phyloP scores from a whole-genome alignment of 2,113 vertebrate species.

The Acanthisitta chloris region DNA sequence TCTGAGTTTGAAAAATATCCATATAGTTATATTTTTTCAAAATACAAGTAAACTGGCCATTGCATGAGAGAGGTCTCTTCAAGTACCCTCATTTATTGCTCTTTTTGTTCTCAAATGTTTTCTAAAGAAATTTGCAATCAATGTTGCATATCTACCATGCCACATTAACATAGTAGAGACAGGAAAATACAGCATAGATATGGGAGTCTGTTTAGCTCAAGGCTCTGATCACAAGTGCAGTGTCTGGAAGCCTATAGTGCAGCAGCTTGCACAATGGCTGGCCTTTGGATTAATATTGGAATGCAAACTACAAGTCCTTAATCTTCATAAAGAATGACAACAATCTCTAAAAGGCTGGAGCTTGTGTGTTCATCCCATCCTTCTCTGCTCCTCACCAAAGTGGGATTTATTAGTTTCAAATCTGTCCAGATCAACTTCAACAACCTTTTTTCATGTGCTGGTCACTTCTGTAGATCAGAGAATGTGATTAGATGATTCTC shows the following conservation, averaged over 20 bases:
- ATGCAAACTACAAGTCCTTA: conserved; percentile 53
- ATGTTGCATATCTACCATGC: background rate
- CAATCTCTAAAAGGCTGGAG: conserved; percentile 19
- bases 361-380: background rate
- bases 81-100: background rate
- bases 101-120: background rate
- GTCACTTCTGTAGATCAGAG: background rate
- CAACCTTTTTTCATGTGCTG: background rate
- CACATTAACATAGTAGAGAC: background rate
- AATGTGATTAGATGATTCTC: background rate
- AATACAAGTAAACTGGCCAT: background rate
- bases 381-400: background rate
- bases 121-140: background rate
- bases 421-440: background rate
- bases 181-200: background rate
- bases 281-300: conserved; percentile 59
- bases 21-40: background rate
- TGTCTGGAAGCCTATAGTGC: background rate
- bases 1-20: background rate
- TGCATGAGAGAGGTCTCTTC: background rate
- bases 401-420: background rate
- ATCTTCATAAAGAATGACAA: conserved; percentile 60
- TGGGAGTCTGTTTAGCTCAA: background rate
- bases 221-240: conserved; percentile 6
- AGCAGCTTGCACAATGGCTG: conserved; percentile 14